Evolutionary conservation across 2,113 vertebrate species (phyloP), one percentile per base, ranked within the genome.

Genomic region (Apteryx mantelli): DNA sequence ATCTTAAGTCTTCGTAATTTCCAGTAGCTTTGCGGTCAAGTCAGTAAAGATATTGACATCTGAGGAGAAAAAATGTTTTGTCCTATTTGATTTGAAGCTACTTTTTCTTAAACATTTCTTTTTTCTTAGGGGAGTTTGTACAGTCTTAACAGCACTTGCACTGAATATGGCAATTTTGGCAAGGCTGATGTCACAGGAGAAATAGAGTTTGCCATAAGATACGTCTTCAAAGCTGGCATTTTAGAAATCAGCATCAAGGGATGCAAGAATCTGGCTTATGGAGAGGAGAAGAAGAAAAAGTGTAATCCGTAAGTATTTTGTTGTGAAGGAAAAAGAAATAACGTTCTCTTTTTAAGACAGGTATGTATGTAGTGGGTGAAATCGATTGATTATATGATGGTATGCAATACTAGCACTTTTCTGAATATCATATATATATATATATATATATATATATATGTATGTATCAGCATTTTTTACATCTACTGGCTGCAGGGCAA

Each of bases 241-340:
- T 97, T 99, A 95, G 99, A 99, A 97, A 95, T 99, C 91, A 97
- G 94, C 40, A 98, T 99, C 50, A 98, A 96, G 40, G 96, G 96
- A 55, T 99, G 99, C 93, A 99, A 96, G 95, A 99, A 99, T 68
- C 97, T 99, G 73, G 94, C 97, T 22, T 97, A 98, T 2, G 99
- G 99, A 88, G 98, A 99, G 30, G 85, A 96, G 87, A 99, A 97
- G 97, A 99, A 97, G 97, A 99, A 93, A 79, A 99, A 98, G 87
- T 99, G 99, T 95, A 98, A 99, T 48, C 99, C 99, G 99, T 99
- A 96, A 98, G 99, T 97, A 89, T 61, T 87, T 85, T 48, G 50
- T 65, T 50, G n/a, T 70, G 28, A 46, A 55, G 24, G 24, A 76
- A 26, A 12, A 44, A 73, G 46, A 40, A 82, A 79, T 38, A 30